phyloP scores from a whole-genome alignment of 2,797 vertebrate genomes.

The Artibeus lituratus region DNA sequence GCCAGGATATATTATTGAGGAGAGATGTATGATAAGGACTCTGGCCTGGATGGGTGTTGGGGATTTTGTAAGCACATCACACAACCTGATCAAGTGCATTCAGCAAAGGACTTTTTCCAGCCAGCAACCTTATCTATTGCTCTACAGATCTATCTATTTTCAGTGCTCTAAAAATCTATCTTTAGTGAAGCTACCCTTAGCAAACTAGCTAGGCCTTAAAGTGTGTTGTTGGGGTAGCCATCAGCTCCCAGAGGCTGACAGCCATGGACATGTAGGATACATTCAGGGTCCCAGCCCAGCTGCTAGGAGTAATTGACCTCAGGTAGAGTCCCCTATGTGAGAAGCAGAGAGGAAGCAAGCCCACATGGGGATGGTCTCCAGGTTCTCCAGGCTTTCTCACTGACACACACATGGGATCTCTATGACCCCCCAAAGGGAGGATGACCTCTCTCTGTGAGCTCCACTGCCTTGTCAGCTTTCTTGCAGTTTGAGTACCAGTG shows the following conservation, averaged over 20 bases:
- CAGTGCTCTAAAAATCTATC: background rate
- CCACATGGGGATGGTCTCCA: rapidly evolving
- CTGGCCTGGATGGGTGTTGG: rapidly evolving
- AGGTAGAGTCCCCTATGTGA: background rate
- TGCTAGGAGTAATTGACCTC: rapidly evolving
- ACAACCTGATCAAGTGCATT: rapidly evolving
- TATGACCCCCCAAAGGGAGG: rapidly evolving
- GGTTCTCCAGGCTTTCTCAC: rapidly evolving
- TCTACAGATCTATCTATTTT: no score
- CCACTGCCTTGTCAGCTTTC: no score
- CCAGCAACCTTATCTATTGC: background rate
- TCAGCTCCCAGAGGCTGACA: background rate
- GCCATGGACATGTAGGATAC: rapidly evolving
- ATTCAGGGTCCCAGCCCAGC: rapidly evolving
- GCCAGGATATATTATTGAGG: rapidly evolving
- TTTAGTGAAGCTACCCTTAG: rapidly evolving
- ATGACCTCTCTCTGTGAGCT: rapidly evolving
- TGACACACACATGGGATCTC: no score
- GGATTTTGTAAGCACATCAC: rapidly evolving
- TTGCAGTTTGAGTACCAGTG: background rate
- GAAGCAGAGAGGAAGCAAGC: rapidly evolving
- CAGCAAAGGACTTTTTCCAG: no score
- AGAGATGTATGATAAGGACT: background rate
- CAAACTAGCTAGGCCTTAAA: no score
- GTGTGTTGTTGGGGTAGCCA: rapidly evolving